A percentile compares a stretch with the other conserved stretches of the same genome.
phyloP scores from a whole-genome alignment of 2,113 vertebrate genomes.

The Chaetorhynchus papuensis region DNA sequence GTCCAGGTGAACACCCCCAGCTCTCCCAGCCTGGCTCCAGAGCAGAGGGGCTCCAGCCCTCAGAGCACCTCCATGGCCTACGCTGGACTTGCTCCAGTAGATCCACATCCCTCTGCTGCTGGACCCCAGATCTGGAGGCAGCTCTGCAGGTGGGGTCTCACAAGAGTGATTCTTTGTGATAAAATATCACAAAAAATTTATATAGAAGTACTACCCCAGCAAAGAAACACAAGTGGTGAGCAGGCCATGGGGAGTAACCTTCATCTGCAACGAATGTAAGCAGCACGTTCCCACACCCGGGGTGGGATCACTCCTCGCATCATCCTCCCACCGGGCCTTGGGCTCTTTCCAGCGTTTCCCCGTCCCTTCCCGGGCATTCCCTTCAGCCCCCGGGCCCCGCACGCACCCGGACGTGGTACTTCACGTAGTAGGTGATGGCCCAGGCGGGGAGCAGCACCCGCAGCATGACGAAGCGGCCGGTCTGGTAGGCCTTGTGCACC shows the following conservation, averaged over 20 bases:
- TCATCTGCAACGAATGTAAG: fast-evolving
- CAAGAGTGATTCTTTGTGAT: neutral
- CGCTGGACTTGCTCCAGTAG: neutral
- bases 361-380: neutral
- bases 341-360: neutral
- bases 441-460: slow-evolving; percentile 11
- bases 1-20: neutral
- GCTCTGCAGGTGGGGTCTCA: neutral
- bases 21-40: neutral
- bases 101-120: neutral
- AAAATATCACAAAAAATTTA: neutral
- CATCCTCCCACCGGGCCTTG: no score
- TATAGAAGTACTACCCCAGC: neutral
- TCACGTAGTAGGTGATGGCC: neutral
- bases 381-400: neutral
- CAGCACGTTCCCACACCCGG: fast-evolving
- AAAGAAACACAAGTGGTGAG: fast-evolving
- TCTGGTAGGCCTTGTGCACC: neutral
- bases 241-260: fast-evolving
- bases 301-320: neutral
- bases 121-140: neutral
- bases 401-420: slow-evolving; percentile 18
- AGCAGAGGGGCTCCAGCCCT: neutral
- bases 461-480: neutral
- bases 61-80: fast-evolving